phyloP scores from a whole-genome alignment of 2,113 vertebrate genomes.

The Herpailurus yagouaroundi region DNA sequence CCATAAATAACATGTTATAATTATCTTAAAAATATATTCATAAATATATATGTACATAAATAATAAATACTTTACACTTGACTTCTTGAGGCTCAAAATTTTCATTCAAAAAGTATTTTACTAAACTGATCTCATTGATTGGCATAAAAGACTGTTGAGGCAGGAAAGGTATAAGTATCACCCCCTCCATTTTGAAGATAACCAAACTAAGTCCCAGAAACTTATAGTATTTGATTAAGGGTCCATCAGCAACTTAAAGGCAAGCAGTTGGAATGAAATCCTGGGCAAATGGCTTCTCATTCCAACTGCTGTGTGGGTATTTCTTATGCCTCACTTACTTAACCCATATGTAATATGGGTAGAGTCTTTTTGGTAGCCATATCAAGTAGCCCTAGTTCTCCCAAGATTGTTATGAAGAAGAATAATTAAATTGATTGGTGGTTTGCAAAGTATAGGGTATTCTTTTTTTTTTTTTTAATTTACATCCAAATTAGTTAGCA shows the following conservation, averaged over 20 bases:
- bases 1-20: slow-evolving; percentile 67
- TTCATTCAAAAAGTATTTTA: slow-evolving; percentile 48
- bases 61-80: slow-evolving; percentile 55
- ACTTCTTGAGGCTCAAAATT: slow-evolving; percentile 37
- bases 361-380: slow-evolving; percentile 11
- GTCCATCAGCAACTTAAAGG: background rate
- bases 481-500: too few species aligned
- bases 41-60: slow-evolving; percentile 69
- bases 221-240: background rate
- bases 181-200: slow-evolving; percentile 4
- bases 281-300: background rate
- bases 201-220: slow-evolving; percentile 14
- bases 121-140: background rate
- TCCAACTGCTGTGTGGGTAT: background rate
- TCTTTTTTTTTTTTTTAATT: background rate
- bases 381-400: background rate
- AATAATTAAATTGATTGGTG: slow-evolving; percentile 69
- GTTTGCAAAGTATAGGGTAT: slow-evolving; percentile 61
- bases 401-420: slow-evolving; percentile 11
- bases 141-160: background rate
- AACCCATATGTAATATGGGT: background rate
- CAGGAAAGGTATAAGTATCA: slow-evolving; percentile 16
- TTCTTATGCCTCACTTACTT: slow-evolving; percentile 9
- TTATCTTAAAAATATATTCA: slow-evolving; percentile 67
- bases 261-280: background rate